Conservation (phyloP, 2,888 invertebrate genomes). For the Himalopsyche kuldschensis region DNA sequence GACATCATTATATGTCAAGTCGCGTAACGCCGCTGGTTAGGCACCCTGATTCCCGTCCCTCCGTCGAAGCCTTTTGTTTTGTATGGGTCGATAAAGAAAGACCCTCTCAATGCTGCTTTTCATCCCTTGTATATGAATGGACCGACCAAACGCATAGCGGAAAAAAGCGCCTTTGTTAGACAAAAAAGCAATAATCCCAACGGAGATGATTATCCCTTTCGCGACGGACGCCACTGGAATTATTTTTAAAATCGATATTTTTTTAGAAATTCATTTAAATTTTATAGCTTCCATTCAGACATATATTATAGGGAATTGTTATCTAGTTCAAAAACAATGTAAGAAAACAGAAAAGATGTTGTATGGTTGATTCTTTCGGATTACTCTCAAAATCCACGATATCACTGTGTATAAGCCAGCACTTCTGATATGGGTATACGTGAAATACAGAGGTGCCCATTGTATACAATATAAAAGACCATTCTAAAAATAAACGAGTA, state of each 20-base stretch:
- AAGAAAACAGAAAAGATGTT: too few species aligned
- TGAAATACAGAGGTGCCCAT: too few species aligned
- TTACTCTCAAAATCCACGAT: too few species aligned
- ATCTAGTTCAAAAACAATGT: too few species aligned
- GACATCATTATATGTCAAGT: background rate
- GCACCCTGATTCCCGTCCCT: background rate
- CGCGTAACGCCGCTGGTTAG: background rate
- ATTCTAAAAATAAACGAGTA: too few species aligned
- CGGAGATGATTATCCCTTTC: background rate
- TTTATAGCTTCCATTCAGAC: too few species aligned
- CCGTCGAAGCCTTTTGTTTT: background rate
- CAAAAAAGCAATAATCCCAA: background rate
- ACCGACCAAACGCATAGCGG: background rate
- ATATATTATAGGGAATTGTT: too few species aligned
- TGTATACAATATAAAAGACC: too few species aligned
- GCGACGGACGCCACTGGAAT: background rate
- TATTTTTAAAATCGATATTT: background rate
- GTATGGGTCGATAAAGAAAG: background rate
- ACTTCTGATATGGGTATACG: too few species aligned
- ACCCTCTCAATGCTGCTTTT: background rate
- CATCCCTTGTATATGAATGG: background rate
- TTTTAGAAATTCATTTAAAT: background rate
- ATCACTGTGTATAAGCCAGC: too few species aligned
- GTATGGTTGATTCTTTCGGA: too few species aligned
- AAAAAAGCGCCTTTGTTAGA: background rate